phyloP scores from a whole-genome alignment of 2,888 invertebrate species.

The Papilio gigon region DNA sequence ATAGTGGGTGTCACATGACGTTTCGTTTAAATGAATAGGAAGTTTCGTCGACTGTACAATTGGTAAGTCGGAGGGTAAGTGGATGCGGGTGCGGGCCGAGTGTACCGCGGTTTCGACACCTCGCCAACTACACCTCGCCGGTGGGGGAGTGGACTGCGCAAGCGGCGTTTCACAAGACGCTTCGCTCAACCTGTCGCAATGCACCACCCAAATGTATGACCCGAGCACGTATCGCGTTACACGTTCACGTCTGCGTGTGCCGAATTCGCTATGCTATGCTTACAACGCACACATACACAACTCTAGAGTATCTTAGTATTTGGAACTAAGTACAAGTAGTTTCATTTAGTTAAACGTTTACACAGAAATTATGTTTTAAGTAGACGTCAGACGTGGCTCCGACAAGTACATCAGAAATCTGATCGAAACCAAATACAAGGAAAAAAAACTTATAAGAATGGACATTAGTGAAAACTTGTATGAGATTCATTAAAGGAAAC shows the following conservation, averaged over 20 bases:
- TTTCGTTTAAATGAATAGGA: background rate
- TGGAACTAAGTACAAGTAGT: background rate
- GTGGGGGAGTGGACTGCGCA: conserved; percentile 75
- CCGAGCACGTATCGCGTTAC: conserved; percentile 79
- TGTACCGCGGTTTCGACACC: conserved; percentile 75
- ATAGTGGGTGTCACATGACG: background rate
- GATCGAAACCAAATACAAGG: background rate
- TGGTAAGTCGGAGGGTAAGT: conserved; percentile 54
- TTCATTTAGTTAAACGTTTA: background rate
- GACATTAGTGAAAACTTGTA: background rate
- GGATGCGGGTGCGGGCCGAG: conserved; percentile 66
- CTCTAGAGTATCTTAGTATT: background rate
- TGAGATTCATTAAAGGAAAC: conserved; percentile 3
- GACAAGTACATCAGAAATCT: background rate
- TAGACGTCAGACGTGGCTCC: background rate
- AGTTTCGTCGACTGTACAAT: conserved; percentile 18
- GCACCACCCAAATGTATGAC: conserved; percentile 79
- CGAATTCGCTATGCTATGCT: conserved; percentile 51
- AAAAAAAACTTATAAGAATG: background rate
- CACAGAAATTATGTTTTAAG: background rate
- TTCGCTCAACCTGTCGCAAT: conserved; percentile 79
- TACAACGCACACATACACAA: conserved; percentile 22
- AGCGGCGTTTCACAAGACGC: conserved; percentile 80
- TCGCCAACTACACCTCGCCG: conserved; percentile 62
- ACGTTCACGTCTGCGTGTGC: conserved; percentile 59